A percentile compares a stretch with the other conserved stretches of the same genome.
Conservation (phyloP, 2,888 invertebrate genomes). For the Sesamia inferens region DNA sequence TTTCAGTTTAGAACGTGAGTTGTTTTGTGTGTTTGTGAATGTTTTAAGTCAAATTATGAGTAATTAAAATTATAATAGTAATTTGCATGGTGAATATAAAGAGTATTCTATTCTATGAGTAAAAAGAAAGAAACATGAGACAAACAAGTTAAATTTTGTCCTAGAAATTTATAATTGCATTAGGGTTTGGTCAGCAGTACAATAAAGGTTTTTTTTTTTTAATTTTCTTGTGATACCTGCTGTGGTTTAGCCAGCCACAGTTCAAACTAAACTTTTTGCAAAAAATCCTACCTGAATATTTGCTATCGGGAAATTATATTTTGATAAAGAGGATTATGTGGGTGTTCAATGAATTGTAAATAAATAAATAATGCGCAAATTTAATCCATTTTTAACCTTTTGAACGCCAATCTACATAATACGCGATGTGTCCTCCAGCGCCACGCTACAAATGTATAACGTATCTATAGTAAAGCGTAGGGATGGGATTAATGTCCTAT, state of each 20-base stretch:
- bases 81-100: too few relatives aligned
- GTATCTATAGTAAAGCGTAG: too few relatives aligned
- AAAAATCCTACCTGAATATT: background rate
- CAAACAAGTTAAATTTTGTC: background rate
- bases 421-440: too few relatives aligned
- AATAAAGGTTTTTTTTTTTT: background rate
- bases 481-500: too few relatives aligned
- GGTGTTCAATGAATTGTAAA: background rate
- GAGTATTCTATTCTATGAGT: background rate
- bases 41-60: too few relatives aligned
- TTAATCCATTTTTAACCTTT: too few relatives aligned
- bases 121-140: background rate
- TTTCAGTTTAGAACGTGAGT: background rate
- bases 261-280: background rate
- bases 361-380: too few relatives aligned
- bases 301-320: background rate
- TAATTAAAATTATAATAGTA: too few relatives aligned
- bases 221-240: background rate
- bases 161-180: too few relatives aligned
- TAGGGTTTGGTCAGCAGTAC: background rate
- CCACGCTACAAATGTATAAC: too few relatives aligned
- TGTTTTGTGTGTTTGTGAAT: too few relatives aligned
- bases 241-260: background rate
- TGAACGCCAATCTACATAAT: too few relatives aligned
- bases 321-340: background rate